Conservation (phyloP, 2,113 vertebrate species). For the Chascanopsetta lugubris region DNA sequence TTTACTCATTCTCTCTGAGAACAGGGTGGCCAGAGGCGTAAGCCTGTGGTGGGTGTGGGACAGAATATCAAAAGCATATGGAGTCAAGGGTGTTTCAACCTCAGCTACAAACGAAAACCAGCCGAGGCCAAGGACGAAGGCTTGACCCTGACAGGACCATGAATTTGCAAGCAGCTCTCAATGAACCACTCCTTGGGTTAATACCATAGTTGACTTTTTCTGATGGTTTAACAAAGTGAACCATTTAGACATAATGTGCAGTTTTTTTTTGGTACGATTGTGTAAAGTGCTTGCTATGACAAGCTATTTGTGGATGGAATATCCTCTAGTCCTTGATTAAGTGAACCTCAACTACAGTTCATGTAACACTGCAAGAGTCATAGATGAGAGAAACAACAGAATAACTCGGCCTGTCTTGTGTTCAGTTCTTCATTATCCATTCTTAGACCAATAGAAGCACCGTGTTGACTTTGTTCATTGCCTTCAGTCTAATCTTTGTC, state of each 20-base stretch:
- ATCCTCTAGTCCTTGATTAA: slow-evolving; percentile 37
- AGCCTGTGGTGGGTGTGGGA: slow-evolving; percentile 18
- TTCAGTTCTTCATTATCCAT: too few species aligned
- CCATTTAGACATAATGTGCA: background rate
- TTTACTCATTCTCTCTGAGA: slow-evolving; percentile 57
- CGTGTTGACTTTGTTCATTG: background rate
- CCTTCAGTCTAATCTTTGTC: background rate
- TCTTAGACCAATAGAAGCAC: too few species aligned
- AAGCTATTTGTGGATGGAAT: slow-evolving; percentile 46
- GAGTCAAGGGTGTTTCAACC: slow-evolving; percentile 41
- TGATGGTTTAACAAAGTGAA: slow-evolving; percentile 7
- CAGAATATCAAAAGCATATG: slow-evolving; percentile 27
- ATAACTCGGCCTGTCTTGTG: background rate
- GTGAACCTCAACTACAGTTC: slow-evolving; percentile 26
- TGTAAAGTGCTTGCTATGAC: slow-evolving; percentile 37
- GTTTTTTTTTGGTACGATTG: background rate
- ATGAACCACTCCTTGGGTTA: background rate
- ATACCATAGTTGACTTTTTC: background rate
- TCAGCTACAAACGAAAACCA: slow-evolving; percentile 14
- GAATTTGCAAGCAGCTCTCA: slow-evolving; percentile 18
- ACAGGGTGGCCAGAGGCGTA: slow-evolving; percentile 36
- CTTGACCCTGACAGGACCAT: slow-evolving; percentile 16
- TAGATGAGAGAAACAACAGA: slow-evolving; percentile 9
- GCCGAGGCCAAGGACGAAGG: background rate
- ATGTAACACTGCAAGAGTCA: slow-evolving; percentile 28